A percentile compares a stretch with the other conserved stretches of the same genome.
Evolutionary conservation across 2,113 vertebrate genomes (phyloP).

Genomic region (Lophura nycthemera): DNA sequence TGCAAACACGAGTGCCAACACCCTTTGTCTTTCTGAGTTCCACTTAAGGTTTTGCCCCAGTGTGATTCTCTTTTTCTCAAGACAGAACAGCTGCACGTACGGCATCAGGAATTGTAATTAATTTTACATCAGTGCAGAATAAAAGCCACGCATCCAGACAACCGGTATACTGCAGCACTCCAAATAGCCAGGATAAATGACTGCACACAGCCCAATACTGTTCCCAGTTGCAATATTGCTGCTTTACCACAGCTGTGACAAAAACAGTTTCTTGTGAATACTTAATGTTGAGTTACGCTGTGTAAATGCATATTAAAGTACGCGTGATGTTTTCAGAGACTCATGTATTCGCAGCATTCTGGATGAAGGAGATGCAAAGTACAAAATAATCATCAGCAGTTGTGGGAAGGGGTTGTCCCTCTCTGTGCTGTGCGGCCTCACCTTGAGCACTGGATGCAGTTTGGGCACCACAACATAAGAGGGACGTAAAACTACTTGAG

Average conservation of each 20-base stretch:
- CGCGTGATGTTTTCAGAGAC: neutral
- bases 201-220: neutral
- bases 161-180: neutral
- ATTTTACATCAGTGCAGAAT: neutral
- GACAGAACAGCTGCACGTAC: neutral
- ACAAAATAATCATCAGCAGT: neutral
- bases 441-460: neutral
- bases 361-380: rapidly evolving
- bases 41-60: neutral
- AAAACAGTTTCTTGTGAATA: neutral
- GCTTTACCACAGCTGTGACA: neutral
- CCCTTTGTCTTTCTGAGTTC: neutral
- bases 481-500: neutral
- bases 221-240: neutral
- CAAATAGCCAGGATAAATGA: neutral
- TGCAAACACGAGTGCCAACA: neutral
- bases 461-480: neutral
- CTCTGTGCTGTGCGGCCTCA: neutral
- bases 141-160: neutral
- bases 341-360: rapidly evolving
- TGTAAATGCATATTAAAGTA: neutral
- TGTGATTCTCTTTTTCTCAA: neutral
- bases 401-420: neutral
- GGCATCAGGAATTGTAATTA: neutral
- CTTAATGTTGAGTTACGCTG: neutral